phyloP scores from a whole-genome alignment of 1,140 invertebrate species.

The Calliopsis andreniformis region DNA sequence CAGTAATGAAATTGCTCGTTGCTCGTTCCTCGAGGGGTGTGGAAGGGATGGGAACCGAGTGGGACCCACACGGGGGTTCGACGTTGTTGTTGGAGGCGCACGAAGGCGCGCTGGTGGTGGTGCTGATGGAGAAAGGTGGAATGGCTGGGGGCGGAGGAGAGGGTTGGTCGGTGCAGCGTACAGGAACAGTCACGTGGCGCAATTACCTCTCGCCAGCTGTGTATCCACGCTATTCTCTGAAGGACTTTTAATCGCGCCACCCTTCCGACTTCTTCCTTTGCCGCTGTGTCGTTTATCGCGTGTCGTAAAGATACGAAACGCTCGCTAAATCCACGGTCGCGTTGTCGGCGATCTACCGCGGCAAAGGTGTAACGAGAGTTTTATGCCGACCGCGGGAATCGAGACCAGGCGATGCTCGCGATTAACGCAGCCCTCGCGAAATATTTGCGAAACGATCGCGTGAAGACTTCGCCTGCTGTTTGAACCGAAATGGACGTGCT shows the following conservation, averaged over 20 bases:
- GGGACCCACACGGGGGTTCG: conserved; percentile 65
- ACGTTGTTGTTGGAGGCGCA: conserved; percentile 59
- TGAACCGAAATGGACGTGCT: background rate
- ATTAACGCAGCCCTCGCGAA: background rate
- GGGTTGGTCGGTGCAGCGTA: conserved; percentile 58
- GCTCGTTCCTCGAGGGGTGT: conserved; percentile 75
- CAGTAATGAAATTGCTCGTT: conserved; percentile 83
- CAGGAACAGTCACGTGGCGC: conserved; percentile 73
- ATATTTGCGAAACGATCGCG: conserved; percentile 27
- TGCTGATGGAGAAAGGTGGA: conserved; percentile 31
- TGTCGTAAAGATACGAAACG: conserved; percentile 57
- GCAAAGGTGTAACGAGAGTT: conserved; percentile 15
- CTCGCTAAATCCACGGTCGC: conserved; percentile 16
- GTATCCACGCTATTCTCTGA: conserved; percentile 72
- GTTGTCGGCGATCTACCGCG: conserved; percentile 1
- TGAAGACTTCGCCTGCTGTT: background rate
- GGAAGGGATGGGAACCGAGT: conserved; percentile 66
- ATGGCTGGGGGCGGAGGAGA: conserved; percentile 40
- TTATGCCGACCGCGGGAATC: conserved; percentile 31
- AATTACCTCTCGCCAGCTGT: conserved; percentile 73
- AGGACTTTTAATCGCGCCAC: conserved; percentile 72
- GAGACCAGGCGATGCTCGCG: background rate
- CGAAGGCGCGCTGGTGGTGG: conserved; percentile 19
- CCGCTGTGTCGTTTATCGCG: conserved; percentile 67
- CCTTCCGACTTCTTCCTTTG: conserved; percentile 44